Evolutionary conservation across 2,797 vertebrate species (phyloP).

Genomic region (Psittacula derbiana): DNA sequence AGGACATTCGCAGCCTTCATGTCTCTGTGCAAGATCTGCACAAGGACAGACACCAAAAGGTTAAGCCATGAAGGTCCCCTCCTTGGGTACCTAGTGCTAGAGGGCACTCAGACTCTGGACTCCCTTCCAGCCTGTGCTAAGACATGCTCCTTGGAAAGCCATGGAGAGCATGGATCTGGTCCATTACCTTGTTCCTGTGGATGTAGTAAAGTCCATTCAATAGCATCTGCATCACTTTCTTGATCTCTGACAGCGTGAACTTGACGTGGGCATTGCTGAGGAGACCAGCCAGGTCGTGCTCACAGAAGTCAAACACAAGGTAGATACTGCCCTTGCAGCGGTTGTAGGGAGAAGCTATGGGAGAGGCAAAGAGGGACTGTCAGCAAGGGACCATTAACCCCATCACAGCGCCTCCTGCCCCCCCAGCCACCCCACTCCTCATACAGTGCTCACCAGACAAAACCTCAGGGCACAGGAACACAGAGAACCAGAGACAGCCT

Average conservation of each 20-base stretch:
- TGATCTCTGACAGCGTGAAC: constrained; percentile 96
- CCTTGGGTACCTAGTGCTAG: neutral
- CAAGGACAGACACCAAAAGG: fast-evolving
- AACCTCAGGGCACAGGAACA: neutral
- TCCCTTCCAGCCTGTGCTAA: neutral
- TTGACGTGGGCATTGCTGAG: constrained; percentile 97
- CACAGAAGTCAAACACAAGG: constrained; percentile 98
- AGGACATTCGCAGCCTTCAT: constrained; percentile 98
- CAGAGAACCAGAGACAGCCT: neutral
- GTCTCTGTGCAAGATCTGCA: constrained; percentile 94
- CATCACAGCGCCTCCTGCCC: neutral
- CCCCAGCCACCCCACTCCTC: neutral
- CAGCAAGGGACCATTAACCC: neutral
- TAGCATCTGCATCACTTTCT: constrained; percentile 99
- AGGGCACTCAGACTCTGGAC: neutral
- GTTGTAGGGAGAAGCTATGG: constrained; percentile 92
- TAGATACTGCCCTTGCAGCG: constrained; percentile 98
- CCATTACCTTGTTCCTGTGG: constrained; percentile 93
- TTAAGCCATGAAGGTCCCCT: neutral
- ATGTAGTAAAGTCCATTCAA: constrained; percentile 98
- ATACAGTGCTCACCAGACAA: neutral
- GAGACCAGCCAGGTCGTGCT: constrained; percentile 94
- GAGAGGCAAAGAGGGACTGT: neutral
- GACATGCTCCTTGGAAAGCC: neutral
- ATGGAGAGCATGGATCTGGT: neutral